phyloP scores from a whole-genome alignment of 2,888 invertebrate genomes.

The Eupithecia insigniata region DNA sequence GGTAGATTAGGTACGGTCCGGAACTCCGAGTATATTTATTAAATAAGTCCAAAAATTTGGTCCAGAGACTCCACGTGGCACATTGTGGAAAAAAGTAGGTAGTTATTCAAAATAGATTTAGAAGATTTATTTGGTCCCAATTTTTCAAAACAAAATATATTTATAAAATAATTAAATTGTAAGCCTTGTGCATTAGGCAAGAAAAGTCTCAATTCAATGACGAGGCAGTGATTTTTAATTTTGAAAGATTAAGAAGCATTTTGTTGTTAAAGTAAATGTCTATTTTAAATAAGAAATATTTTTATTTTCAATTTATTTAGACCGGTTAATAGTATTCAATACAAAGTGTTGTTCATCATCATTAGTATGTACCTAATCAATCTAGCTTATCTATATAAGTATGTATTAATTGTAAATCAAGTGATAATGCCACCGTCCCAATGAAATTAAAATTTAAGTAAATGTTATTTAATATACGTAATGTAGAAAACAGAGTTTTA shows the following conservation, averaged over 20 bases:
- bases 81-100: background rate
- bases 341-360: background rate
- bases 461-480: constrained; percentile 12
- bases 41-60: background rate
- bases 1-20: background rate
- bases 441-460: constrained; percentile 30
- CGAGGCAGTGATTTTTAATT: background rate
- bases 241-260: too few species aligned
- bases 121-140: background rate
- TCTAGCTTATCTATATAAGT: background rate
- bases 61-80: too few species aligned
- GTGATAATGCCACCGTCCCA: constrained; percentile 47
- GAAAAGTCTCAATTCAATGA: background rate
- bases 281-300: too few species aligned
- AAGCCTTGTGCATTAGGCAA: background rate
- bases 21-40: too few species aligned
- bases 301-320: too few species aligned
- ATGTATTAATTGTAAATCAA: constrained; percentile 30
- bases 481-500: background rate
- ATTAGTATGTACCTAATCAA: constrained; percentile 6
- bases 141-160: background rate
- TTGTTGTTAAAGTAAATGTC: background rate
- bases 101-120: too few species aligned
- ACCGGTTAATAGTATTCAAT: too few species aligned
- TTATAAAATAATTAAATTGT: background rate